Percentiles rank a stretch among this genome's conserved stretches.
Conservation (phyloP, 1,140 invertebrate species). For the Pissodes strobi region DNA sequence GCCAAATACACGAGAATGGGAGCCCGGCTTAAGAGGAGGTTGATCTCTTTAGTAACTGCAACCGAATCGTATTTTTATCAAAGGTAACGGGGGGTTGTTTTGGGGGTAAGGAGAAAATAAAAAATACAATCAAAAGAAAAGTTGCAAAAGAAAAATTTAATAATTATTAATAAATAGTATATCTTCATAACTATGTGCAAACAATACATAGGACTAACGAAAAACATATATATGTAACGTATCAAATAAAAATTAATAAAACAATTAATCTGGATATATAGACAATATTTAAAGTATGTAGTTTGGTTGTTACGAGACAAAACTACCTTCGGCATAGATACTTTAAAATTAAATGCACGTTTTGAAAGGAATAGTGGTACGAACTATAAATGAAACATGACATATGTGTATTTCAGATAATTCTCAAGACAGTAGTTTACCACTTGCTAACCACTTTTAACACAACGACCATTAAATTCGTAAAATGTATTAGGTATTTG, state of each 20-base stretch:
- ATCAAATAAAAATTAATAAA: conserved; percentile 15
- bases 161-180: conserved; percentile 29
- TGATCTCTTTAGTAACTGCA: too few species aligned
- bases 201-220: conserved; percentile 10
- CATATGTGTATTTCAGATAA: not conserved
- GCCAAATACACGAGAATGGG: too few species aligned
- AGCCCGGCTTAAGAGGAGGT: too few species aligned
- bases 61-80: too few species aligned
- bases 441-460: too few species aligned
- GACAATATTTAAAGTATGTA: too few species aligned
- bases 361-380: not conserved
- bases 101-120: too few species aligned
- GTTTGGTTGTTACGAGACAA: too few species aligned
- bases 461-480: too few species aligned
- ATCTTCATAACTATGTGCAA: conserved; percentile 20
- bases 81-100: too few species aligned
- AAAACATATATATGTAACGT: conserved; percentile 7
- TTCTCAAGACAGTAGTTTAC: not conserved
- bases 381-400: not conserved
- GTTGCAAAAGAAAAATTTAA: conserved; percentile 43
- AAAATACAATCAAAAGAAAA: conserved; percentile 24
- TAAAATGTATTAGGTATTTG: too few species aligned
- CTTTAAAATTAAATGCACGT: conserved; percentile 22
- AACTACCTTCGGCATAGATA: conserved; percentile 17
- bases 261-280: conserved; percentile 10